Evolutionary conservation across 2,113 vertebrate genomes (phyloP), one percentile per base, ranked within the genome.

Genomic region (Catharus minimus): DNA sequence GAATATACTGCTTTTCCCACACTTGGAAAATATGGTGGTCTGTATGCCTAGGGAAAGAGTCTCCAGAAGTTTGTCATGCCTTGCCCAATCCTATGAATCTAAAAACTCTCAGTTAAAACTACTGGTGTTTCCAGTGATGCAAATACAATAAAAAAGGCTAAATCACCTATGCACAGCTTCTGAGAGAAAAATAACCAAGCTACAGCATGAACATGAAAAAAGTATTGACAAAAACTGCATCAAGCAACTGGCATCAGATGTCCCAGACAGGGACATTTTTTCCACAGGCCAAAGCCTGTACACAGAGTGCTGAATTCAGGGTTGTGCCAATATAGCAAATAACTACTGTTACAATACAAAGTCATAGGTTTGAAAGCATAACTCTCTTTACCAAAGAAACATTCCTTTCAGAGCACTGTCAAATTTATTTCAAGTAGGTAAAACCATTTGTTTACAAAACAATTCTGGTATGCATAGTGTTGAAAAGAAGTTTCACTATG

Each of bases 211-310:
- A 65, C 12, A 52, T 11, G 36, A 83, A 60, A 56, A 78, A 16
- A 69, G 15, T 6, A 67, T 28, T n/a, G n/a, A 61, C 47, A 90
- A 75, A 86, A 90, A 32, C 32, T 44, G 49, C 36, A 49, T 23
- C 47, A 74, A 74, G 16, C 50, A 65, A 18, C 5, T 43, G 46
- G 33, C 50, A 79, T 61, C 58, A 80, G 77, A 43, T 14, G 50
- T 7, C 66, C 14, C 73, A 82, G 87, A 43, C 55, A 57, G 0
- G 0, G 44, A 5, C 57, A 8, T 18, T 43, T 56, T 26, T 47
- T 49, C 41, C 15, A 47, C 0, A 82, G 41, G 33, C 56, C 11
- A 5, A 67, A 56, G 47, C 20, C 36, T 43, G 11, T 26, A 61
- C 7, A 28, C 0, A 41, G 5, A 56, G 28, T 10, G 14, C 32